Conservation (phyloP, 2,797 vertebrate species). For the Numenius phaeopus region DNA sequence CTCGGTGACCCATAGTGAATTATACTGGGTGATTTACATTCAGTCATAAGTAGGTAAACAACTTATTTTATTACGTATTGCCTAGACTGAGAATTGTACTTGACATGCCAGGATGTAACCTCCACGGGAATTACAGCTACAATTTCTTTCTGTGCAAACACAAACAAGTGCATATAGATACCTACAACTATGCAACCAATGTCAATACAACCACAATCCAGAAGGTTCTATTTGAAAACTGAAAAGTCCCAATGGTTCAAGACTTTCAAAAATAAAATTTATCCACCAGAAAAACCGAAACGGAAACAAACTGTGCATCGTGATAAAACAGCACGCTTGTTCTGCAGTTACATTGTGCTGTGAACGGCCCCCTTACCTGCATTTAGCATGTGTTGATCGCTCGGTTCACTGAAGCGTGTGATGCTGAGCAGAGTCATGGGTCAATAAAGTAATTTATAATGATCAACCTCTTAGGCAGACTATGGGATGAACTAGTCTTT, state of each 20-base stretch:
- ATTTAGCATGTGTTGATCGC: constrained; percentile 53
- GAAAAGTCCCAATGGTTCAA: not conserved
- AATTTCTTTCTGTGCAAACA: not conserved
- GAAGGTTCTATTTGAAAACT: not conserved
- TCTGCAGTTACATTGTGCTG: constrained; percentile 27
- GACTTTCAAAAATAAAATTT: not conserved
- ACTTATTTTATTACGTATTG: not conserved
- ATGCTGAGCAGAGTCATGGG: constrained; percentile 40
- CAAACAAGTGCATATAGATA: not conserved
- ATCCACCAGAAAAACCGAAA: not conserved
- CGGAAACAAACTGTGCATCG: not conserved
- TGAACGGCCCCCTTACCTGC: constrained; percentile 1
- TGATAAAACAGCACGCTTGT: not conserved
- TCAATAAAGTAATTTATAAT: constrained; percentile 75
- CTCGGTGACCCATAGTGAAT: not conserved
- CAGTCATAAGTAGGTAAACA: not conserved
- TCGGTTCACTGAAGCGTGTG: constrained; percentile 53
- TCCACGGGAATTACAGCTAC: not conserved
- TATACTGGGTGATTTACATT: not conserved
- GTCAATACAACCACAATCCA: not conserved
- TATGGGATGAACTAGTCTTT: constrained; percentile 34
- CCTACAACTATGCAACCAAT: rapidly evolving
- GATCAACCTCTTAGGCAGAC: constrained; percentile 39
- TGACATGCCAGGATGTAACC: not conserved
- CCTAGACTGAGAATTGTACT: not conserved